Base-by-base conservation (phyloP, 2,888 invertebrate genomes). In the Melinaea menophilus region DNA sequence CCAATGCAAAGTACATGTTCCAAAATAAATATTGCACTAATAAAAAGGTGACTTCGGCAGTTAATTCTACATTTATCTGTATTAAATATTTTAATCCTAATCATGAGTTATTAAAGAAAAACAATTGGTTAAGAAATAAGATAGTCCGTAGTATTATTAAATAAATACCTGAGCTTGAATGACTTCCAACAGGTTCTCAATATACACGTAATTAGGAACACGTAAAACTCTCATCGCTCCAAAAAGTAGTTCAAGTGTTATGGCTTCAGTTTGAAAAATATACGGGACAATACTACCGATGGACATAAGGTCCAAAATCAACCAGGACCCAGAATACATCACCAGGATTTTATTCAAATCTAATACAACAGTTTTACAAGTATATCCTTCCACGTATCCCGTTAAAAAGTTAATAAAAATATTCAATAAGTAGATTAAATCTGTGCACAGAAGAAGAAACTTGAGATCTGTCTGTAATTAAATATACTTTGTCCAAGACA, bases 1-100 rank as follows among this genome's bases (percentile, higher is more conserved):
- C 80, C 13, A 77, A 62, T 1, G 73, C 86, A 13, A 83, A 78
- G 61, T 74, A 80, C 3, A 85, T 76, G 58, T 85, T 85, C 84
- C 84, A 84, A 4, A 72, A 68, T 22, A 86, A 7, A 65, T 77
- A 86, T 1, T 72, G 67, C 4, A 72, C 34, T 9, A 81, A 59
- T 11, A 72, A 69, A 2, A 80, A 58, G 4, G 69, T 31, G 9
- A 78, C 65, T 64, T 84, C 74, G 2, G 58, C 1, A 75, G 79
- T 81, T 35, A 61, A 22, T 47, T 55, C 56, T 47, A 13, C 22
- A 5, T 3, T 35, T 7, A 56, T 5, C 56, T 61, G 56, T 56
- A 55, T 1, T 46, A 46, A 33, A 55, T 5, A n/a, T 13, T 56
- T 61, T 31, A 2, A 9, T 22, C 2, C 2, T 2, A 7, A 41